Evolutionary conservation across 2,888 invertebrate genomes (phyloP), one percentile per base, ranked within the genome.

Genomic region (Druceiella hillmani): DNA sequence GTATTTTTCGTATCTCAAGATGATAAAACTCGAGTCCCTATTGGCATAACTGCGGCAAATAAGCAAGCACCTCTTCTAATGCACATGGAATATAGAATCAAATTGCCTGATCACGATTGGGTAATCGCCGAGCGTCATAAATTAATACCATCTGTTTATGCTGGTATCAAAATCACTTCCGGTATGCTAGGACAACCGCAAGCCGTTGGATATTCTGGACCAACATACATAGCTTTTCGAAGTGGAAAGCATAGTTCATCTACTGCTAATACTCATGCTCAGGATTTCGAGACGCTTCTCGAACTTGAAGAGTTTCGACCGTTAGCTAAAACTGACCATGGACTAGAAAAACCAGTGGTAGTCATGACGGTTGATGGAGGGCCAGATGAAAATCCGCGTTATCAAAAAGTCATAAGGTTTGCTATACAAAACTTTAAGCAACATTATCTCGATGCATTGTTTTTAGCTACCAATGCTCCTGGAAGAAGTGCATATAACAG

Each of bases 391-490:
- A 43, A 43, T 32, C 41, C 43, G 13, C 29, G 45, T 30, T 39
- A 43, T 33, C 35, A 32, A 38, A 39, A 40, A 37, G 43, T 46
- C 33, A 43, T 46, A 34, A 33, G 31, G 29, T 32, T 29, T 31
- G 43, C 44, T 30, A 38, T 46, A 36, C 37, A 41, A 32, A 24
- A 46, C 25, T 46, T 46, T 44, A 12, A 33, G 27, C 34, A 38
- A 17, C 35, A 40, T 39, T 32, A 46, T 41, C 27, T 46, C 26
- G 46, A 44, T 36, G 54, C 52, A 15, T 30, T 56, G 25, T 56
- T 48, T 37, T 38, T 55, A 9, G 51, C 49, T 15, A 57, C 54
- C 14, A 56, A 56, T 49, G 58, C 57, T 29, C 58, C 60, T 33
- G 57, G 61, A n/a, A 49, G 57, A 40, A 47, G 43, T 39, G 45